phyloP scores from a whole-genome alignment of 2,797 vertebrate genomes.

The Pseudochirops cupreus region DNA sequence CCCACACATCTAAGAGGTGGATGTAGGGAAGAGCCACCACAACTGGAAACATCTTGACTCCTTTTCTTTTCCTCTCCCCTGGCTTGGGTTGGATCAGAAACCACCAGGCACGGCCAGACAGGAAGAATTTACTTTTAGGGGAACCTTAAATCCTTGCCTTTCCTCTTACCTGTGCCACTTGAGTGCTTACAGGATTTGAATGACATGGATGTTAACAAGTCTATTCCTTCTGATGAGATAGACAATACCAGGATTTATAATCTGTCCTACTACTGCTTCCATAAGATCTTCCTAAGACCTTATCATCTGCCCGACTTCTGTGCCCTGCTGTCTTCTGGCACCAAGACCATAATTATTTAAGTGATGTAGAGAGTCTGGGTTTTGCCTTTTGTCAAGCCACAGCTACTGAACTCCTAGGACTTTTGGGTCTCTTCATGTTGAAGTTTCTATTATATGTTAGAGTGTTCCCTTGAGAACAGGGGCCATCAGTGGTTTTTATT shows the following conservation, averaged over 20 bases:
- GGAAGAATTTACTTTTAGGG: neutral
- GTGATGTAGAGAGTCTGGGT: neutral
- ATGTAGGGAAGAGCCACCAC: neutral
- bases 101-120: neutral
- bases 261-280: neutral
- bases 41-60: neutral
- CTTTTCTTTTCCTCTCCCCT: neutral
- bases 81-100: neutral
- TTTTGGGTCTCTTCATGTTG: neutral
- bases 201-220: neutral
- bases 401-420: neutral
- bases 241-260: neutral
- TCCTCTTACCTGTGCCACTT: too few species aligned
- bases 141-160: neutral
- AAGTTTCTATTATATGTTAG: neutral
- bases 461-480: neutral
- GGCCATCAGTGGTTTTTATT: neutral
- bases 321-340: neutral
- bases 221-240: neutral
- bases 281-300: neutral
- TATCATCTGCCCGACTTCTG: neutral
- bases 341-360: neutral
- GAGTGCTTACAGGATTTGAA: neutral
- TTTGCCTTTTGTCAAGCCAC: neutral
- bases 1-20: neutral